Evolutionary conservation across 2,888 invertebrate species (phyloP).

Genomic region (Liposcelis brunnea): DNA sequence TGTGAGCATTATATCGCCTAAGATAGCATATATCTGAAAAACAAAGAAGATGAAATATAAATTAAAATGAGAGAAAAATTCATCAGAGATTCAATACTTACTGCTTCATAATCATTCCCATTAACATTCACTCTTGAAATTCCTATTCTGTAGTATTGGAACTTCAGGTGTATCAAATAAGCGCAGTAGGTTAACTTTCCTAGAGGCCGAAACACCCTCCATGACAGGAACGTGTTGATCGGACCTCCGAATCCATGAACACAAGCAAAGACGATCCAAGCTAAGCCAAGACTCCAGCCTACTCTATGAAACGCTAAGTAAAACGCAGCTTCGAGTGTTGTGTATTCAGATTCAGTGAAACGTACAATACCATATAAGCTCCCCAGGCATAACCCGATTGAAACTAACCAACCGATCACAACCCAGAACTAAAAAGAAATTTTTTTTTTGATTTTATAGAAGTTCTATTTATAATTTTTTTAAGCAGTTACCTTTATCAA

Average conservation of each 20-base stretch:
- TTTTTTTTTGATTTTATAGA: too few species aligned
- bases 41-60: too few species aligned
- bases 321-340: conserved; percentile 13
- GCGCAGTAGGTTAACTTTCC: conserved; percentile 12
- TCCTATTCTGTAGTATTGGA: too few species aligned
- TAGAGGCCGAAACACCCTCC: conserved; percentile 8
- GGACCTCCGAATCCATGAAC: conserved; percentile 12
- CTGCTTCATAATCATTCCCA: too few species aligned
- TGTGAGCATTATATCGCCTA: too few species aligned
- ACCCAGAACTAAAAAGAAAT: neutral
- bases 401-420: neutral
- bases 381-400: neutral
- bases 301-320: conserved; percentile 15
- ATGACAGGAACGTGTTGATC: neutral
- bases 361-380: neutral
- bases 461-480: too few species aligned
- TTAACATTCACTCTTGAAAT: too few species aligned
- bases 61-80: too few species aligned
- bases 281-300: conserved; percentile 13
- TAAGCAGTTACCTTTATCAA: neutral
- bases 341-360: neutral
- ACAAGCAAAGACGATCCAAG: conserved; percentile 14
- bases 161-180: conserved; percentile 9
- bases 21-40: too few species aligned
- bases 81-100: too few species aligned